Evolutionary conservation across 2,797 vertebrate species (phyloP).

Genomic region (Anniella stebbinsi): DNA sequence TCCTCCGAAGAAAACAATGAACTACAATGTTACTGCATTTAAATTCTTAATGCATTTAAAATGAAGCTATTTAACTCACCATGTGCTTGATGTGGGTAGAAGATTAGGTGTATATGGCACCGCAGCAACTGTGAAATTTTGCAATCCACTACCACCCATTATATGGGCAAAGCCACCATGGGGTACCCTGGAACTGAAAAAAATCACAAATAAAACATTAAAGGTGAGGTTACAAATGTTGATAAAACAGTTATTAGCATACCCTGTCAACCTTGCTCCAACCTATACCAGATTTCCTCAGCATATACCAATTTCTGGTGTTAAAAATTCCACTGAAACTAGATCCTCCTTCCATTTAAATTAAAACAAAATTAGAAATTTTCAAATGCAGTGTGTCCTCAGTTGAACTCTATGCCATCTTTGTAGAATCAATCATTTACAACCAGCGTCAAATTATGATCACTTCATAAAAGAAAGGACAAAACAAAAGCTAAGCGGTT

Average conservation of each 20-base stretch:
- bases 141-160: slow-evolving; percentile 96
- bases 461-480: too few species aligned
- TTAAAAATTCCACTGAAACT: not conserved
- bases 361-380: not conserved
- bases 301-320: not conserved
- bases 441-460: not conserved
- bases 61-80: slow-evolving; percentile 81
- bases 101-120: slow-evolving; percentile 94
- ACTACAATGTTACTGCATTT: slow-evolving; percentile 24
- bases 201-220: slow-evolving; percentile 43
- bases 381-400: not conserved
- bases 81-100: slow-evolving; percentile 96
- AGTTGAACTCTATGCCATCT: not conserved
- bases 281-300: not conserved
- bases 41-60: slow-evolving; percentile 35
- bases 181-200: slow-evolving; percentile 93
- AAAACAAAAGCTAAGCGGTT: too few species aligned
- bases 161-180: slow-evolving; percentile 97
- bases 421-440: not conserved
- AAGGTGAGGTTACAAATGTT: not conserved
- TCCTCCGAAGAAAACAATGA: slow-evolving; percentile 11
- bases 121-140: slow-evolving; percentile 96
- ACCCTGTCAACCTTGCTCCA: not conserved
- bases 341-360: too few species aligned
- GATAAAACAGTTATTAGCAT: not conserved